These are phyloP conservation scores for Neolamprologus modestus DNA, from an alignment of 2,113 vertebrate genomes.

Conservation along the genomic window DNA sequence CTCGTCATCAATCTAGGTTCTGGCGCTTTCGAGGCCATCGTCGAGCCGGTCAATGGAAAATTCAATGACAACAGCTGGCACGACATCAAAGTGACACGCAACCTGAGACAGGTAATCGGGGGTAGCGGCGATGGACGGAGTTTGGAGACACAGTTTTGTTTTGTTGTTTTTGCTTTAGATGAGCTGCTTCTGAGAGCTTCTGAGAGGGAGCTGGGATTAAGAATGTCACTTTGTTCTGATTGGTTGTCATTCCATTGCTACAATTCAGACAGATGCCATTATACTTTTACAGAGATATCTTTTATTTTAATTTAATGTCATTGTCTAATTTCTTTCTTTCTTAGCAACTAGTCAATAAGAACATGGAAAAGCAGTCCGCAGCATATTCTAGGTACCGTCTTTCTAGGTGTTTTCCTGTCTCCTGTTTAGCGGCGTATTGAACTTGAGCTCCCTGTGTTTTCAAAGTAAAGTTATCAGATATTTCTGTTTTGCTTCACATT, in stretches of 20 bases:
- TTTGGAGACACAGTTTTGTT: background rate
- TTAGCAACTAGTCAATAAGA: background rate
- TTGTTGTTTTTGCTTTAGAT: background rate
- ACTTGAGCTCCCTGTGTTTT: slow-evolving; percentile 4
- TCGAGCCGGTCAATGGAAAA: slow-evolving; percentile 96
- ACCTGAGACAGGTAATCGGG: slow-evolving; percentile 96
- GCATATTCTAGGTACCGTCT: background rate
- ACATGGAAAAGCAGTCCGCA: background rate
- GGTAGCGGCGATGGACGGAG: slow-evolving; percentile 33
- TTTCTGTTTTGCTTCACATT: slow-evolving; percentile 27
- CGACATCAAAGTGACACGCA: slow-evolving; percentile 98
- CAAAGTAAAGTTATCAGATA: slow-evolving; percentile 19
- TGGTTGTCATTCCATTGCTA: slow-evolving; percentile 64
- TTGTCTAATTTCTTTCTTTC: background rate
- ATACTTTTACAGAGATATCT: slow-evolving; percentile 13
- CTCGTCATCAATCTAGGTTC: slow-evolving; percentile 98
- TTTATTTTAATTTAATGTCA: slow-evolving; percentile 15
- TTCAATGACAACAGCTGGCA: slow-evolving; percentile 99
- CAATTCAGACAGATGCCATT: slow-evolving; percentile 24
- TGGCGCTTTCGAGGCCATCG: slow-evolving; percentile 96
- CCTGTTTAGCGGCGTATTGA: slow-evolving; percentile 7
- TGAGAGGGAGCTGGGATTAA: slow-evolving; percentile 38
- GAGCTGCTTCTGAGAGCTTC: slow-evolving; percentile 35
- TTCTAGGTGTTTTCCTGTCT: background rate
- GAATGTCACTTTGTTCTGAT: slow-evolving; percentile 53